Base-by-base conservation (phyloP, 2,797 vertebrate species). In the Ctenosaura bakeri region DNA sequence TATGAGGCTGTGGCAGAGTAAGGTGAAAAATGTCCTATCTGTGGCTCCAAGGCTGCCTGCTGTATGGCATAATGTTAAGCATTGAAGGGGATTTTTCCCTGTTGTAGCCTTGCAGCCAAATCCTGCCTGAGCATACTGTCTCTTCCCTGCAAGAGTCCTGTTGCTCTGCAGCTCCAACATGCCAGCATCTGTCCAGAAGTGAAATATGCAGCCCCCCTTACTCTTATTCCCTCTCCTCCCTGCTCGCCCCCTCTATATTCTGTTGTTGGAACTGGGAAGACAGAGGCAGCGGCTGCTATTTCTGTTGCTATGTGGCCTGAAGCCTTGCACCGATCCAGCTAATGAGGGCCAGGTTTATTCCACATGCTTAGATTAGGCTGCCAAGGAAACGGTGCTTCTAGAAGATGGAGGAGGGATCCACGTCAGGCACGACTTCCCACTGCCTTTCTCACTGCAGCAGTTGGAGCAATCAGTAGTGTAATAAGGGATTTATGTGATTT, bases 121-220 rank as follows among this genome's bases (percentile, higher is more conserved):
- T 69, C 42, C 13, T 46, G 46, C n/a, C 26, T 54, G 35, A 42
- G 62, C 8, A 42, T 46, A 24, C 22, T 86, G 59, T 62, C 16
- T 50, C 35, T 54, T 29, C 32, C 56, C 35, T 80, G 79, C 62
- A 73, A 4, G 85, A 35, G 56, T 66, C 89, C 52, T 78, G 54
- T 78, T 84, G 76, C 83, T 89, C 64, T n/a, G 89, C 92, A 90
- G 91, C 94, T 77, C 84, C 91, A 95, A 93, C 94, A 88, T 96
- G 93, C 94, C 73, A 77, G 91, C 92, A 89, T 94, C 94, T 4
- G 32, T 80, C 77, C 50, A 81, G 56, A 59, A 92, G 50, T 86
- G 84, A 94, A 94, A 94, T 91, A 91, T 91, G 89, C 83, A 90
- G 94, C 94, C 91, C 93, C 92, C 95, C 29, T 69, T 92, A 91